phyloP scores from a whole-genome alignment of 1,140 invertebrate species.

The Eubasilissa regina region DNA sequence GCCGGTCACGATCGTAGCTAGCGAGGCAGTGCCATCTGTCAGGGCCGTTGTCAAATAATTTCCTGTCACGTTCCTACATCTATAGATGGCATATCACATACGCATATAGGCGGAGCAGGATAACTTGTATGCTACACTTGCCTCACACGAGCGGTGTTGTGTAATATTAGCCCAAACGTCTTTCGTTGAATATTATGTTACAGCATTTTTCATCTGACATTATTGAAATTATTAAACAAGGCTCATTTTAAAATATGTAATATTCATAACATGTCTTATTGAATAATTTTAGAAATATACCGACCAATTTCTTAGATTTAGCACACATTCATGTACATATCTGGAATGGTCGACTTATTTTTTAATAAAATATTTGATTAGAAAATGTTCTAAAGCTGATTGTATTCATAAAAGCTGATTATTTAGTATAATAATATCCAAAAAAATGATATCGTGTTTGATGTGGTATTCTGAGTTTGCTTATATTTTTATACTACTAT shows the following conservation, averaged over 20 bases:
- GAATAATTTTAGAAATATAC: too few species aligned
- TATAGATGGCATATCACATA: constrained; percentile 30
- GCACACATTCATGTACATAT: too few species aligned
- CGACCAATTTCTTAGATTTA: too few species aligned
- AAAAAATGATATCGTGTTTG: too few species aligned
- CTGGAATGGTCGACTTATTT: too few species aligned
- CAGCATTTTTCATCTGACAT: constrained; percentile 17
- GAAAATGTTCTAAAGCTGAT: too few species aligned
- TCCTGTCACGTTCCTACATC: constrained; percentile 51
- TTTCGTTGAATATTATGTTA: constrained; percentile 36
- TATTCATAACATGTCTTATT: neutral
- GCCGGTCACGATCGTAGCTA: constrained; percentile 47
- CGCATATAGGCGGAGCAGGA: neutral
- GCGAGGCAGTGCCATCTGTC: constrained; percentile 52
- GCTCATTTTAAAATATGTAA: neutral
- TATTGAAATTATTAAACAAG: constrained; percentile 20
- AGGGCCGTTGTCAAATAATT: constrained; percentile 57
- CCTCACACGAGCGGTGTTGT: constrained; percentile 4
- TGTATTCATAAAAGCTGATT: too few species aligned
- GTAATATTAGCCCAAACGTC: constrained; percentile 23
- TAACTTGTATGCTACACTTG: constrained; percentile 21
- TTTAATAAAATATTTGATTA: too few species aligned
- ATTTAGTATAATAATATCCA: too few species aligned
- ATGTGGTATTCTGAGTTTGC: too few species aligned
- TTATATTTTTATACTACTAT: too few species aligned